These are phyloP conservation scores for Danio tinwini DNA, from an alignment of 2,797 vertebrate genomes.

Conservation along the genomic window DNA sequence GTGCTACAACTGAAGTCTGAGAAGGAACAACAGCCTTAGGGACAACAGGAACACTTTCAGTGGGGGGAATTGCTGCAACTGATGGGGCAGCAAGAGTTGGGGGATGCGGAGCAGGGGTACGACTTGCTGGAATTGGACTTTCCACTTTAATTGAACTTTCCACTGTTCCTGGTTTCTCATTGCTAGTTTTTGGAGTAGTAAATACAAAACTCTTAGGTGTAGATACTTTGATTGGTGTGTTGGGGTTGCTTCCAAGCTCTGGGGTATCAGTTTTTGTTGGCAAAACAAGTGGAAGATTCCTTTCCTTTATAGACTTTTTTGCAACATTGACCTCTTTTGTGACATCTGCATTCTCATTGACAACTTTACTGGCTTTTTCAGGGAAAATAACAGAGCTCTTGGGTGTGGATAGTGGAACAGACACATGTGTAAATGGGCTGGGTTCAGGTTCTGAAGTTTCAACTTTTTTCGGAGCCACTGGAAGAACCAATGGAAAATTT, in stretches of 20 bases:
- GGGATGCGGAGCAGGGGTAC: neutral
- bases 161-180: slow-evolving; percentile 39
- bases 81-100: slow-evolving; percentile 42
- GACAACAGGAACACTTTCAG: neutral
- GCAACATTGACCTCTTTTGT: slow-evolving; percentile 41
- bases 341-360: slow-evolving; percentile 51
- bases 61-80: neutral
- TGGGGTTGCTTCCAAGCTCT: neutral
- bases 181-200: slow-evolving; percentile 62
- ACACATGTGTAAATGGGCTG: slow-evolving; percentile 1
- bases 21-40: slow-evolving; percentile 6
- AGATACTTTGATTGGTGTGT: slow-evolving; percentile 57
- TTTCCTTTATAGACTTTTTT: slow-evolving; percentile 61
- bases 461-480: slow-evolving; percentile 13
- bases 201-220: slow-evolving; percentile 62
- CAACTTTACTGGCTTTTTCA: slow-evolving; percentile 53
- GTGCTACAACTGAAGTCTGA: slow-evolving; percentile 10
- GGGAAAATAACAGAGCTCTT: slow-evolving; percentile 66
- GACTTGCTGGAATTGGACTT: neutral
- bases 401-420: slow-evolving; percentile 50
- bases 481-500: slow-evolving; percentile 47
- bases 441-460: slow-evolving; percentile 7
- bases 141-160: neutral
- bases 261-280: slow-evolving; percentile 28
- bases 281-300: slow-evolving; percentile 50